phyloP scores from a whole-genome alignment of 2,888 invertebrate species.

The Isotomurus palustris region DNA sequence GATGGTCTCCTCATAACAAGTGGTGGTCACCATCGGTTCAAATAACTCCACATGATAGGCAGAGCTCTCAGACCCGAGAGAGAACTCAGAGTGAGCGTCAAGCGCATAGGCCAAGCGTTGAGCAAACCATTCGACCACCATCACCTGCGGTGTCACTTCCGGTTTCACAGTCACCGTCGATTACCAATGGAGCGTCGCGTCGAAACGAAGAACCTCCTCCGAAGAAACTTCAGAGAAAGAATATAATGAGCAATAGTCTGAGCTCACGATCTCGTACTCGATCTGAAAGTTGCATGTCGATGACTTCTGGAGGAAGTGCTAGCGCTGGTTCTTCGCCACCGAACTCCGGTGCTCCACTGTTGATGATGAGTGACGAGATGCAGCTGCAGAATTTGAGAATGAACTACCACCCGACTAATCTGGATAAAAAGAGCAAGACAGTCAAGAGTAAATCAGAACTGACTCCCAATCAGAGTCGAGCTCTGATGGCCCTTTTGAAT shows the following conservation, averaged over 20 bases:
- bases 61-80: too few relatives aligned
- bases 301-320: neutral
- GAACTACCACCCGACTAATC: neutral
- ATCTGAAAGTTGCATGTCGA: conserved; percentile 5
- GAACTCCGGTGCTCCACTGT: too few relatives aligned
- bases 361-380: too few relatives aligned
- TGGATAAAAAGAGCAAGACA: neutral
- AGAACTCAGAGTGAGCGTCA: too few relatives aligned
- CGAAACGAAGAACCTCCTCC: neutral
- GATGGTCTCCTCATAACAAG: conserved; percentile 44
- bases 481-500: conserved; percentile 33
- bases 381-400: neutral
- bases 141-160: too few relatives aligned
- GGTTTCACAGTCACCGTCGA: too few relatives aligned
- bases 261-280: neutral
- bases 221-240: neutral
- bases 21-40: conserved; percentile 44
- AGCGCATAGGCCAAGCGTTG: too few relatives aligned
- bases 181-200: neutral
- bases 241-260: neutral
- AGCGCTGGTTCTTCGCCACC: neutral
- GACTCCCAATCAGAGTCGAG: conserved; percentile 12
- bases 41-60: conserved; percentile 7
- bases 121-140: too few relatives aligned
- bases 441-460: neutral